Evolutionary conservation across 1,140 invertebrate genomes (phyloP).

Genomic region (Atta colombica): DNA sequence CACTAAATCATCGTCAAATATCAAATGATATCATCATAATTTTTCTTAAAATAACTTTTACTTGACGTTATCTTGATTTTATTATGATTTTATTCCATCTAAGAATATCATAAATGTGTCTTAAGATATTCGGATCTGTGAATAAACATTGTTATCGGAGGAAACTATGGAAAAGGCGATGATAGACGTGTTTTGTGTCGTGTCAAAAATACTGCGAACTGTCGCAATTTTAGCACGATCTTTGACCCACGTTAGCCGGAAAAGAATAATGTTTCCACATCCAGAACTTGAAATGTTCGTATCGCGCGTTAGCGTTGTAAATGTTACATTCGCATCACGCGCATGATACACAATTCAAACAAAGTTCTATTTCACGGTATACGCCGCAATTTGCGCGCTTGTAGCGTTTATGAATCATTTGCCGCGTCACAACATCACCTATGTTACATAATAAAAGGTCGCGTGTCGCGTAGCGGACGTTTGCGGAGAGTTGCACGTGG

Average conservation of each 20-base stretch:
- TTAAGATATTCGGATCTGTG: background rate
- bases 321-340: constrained; percentile 52
- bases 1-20: too few species aligned
- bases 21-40: too few species aligned
- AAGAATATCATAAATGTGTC: background rate
- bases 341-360: constrained; percentile 51
- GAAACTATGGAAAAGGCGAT: background rate
- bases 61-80: too few species aligned
- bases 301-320: background rate
- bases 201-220: background rate
- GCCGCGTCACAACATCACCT: constrained; percentile 59
- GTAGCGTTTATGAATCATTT: constrained; percentile 56
- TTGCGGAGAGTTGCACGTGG: background rate
- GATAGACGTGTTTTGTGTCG: background rate
- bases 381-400: constrained; percentile 61
- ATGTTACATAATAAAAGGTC: constrained; percentile 52
- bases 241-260: constrained; percentile 2
- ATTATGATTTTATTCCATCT: too few species aligned
- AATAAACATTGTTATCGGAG: background rate
- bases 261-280: constrained; percentile 6
- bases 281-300: background rate
- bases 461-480: background rate
- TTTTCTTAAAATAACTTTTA: too few species aligned
- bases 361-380: constrained; percentile 48
- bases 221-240: constrained; percentile 27